Percentiles rank a stretch among this genome's conserved stretches.
Conservation (phyloP, 2,888 invertebrate genomes). For the Rotaria macrura region DNA sequence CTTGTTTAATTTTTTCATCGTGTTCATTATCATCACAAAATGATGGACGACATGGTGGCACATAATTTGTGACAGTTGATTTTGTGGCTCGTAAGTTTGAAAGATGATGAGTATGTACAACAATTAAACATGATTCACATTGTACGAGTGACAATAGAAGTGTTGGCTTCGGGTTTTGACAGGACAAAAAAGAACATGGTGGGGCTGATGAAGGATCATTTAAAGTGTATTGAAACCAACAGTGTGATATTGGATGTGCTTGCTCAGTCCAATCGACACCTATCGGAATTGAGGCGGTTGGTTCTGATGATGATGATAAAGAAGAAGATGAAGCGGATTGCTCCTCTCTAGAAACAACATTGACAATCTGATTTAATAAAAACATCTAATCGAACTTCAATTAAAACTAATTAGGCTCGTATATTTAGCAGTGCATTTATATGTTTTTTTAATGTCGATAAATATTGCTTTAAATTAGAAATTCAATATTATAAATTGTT, state of each 20-base stretch:
- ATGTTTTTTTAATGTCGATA: background rate
- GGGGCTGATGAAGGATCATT: background rate
- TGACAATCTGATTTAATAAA: too few species aligned
- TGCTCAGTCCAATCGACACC: background rate
- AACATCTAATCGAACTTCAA: background rate
- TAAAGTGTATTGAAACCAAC: background rate
- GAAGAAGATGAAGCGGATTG: background rate
- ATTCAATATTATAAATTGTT: background rate
- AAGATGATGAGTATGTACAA: background rate
- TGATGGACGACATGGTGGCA: background rate
- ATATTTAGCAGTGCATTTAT: background rate
- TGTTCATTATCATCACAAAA: background rate
- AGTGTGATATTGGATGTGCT: background rate
- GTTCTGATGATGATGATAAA: background rate
- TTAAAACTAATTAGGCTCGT: background rate
- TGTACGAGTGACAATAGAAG: background rate
- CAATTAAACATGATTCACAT: background rate
- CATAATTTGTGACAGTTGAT: background rate
- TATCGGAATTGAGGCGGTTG: background rate
- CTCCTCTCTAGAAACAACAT: background rate
- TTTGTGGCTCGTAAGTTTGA: background rate
- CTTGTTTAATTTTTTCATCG: background rate
- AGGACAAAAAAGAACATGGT: background rate
- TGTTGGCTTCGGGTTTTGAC: background rate
- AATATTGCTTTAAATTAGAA: background rate